Percentiles rank a stretch among this genome's conserved stretches.
Evolutionary conservation across 2,888 invertebrate genomes (phyloP).

Genomic region (Watsonalla binaria): DNA sequence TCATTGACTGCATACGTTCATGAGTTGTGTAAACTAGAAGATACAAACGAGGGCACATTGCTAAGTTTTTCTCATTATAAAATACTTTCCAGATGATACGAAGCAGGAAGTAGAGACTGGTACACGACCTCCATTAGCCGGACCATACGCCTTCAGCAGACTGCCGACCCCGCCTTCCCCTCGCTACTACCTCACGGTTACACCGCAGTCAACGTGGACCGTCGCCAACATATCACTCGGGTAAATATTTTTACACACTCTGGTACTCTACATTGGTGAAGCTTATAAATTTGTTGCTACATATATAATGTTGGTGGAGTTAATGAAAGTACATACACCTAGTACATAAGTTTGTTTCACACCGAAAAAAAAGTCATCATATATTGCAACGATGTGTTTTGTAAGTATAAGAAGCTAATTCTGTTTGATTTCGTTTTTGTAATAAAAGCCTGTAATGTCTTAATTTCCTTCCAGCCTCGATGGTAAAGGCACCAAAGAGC

Average conservation of each 20-base stretch:
- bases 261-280: not conserved
- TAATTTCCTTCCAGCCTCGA: conserved; percentile 42
- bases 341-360: no score
- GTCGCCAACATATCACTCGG: conserved; percentile 90
- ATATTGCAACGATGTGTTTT: no score
- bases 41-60: not conserved
- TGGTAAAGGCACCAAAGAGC: conserved; percentile 59
- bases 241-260: conserved; percentile 51
- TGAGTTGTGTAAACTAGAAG: no score
- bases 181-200: conserved; percentile 86
- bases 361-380: no score
- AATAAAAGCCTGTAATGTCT: no score
- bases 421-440: no score
- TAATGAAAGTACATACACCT: no score
- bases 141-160: conserved; percentile 94
- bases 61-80: not conserved
- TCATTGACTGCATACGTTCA: no score
- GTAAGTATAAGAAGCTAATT: no score
- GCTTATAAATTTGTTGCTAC: no score
- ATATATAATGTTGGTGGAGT: no score
- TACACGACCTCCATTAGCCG: conserved; percentile 89
- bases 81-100: conserved; percentile 6
- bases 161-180: conserved; percentile 90
- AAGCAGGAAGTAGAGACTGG: conserved; percentile 68
- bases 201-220: conserved; percentile 89